Conservation (phyloP, 2,888 invertebrate genomes). For the Pegoplata infirma region DNA sequence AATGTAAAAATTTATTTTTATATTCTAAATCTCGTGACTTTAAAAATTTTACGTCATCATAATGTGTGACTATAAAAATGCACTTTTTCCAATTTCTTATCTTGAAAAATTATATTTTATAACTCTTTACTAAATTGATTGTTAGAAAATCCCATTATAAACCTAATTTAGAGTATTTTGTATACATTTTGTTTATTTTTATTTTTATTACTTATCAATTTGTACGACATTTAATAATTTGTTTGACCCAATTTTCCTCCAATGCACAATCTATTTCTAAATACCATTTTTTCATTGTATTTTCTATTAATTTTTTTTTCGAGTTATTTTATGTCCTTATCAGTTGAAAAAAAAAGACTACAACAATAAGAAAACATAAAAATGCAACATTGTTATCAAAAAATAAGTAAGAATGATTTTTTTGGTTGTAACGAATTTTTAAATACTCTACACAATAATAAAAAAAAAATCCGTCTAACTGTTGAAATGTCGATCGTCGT, state of each 20-base stretch:
- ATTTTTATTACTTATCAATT: not conserved
- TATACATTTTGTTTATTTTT: too few species aligned
- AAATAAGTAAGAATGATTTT: too few species aligned
- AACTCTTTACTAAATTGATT: not conserved
- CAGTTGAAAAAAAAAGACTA: too few species aligned
- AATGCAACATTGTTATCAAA: not conserved
- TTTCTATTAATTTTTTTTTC: too few species aligned
- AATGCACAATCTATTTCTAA: not conserved
- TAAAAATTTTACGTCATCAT: not conserved
- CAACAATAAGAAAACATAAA: not conserved
- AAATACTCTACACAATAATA: too few species aligned
- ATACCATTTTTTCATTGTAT: too few species aligned
- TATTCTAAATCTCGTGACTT: constrained; percentile 35
- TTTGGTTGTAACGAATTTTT: too few species aligned
- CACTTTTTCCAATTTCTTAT: constrained; percentile 2
- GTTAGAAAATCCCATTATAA: constrained; percentile 13
- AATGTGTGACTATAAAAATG: not conserved
- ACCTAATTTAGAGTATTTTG: too few species aligned
- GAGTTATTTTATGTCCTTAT: too few species aligned
- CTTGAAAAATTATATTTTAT: not conserved
- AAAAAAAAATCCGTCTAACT: too few species aligned
- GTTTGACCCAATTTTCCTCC: constrained; percentile 29
- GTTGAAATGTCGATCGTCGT: too few species aligned
- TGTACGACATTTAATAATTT: constrained; percentile 30
- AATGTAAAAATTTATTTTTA: too few species aligned